Conservation (phyloP, 2,113 vertebrate genomes). For the Odontophorus gujanensis region DNA sequence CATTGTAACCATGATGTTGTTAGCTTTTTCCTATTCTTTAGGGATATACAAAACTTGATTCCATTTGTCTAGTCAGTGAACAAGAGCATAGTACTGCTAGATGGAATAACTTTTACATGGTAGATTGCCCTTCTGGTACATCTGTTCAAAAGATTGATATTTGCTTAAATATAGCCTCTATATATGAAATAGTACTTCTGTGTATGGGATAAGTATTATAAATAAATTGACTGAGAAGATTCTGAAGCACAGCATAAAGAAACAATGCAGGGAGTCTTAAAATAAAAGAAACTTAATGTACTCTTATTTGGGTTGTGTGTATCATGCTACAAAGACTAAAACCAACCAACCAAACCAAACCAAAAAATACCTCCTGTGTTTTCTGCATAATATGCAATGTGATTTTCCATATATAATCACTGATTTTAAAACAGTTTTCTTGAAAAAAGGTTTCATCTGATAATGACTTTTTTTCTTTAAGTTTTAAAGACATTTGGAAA, state of each 20-base stretch:
- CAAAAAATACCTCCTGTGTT: background rate
- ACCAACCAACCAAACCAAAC: background rate
- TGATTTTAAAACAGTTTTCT: background rate
- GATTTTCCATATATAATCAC: background rate
- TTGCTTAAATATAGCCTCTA: background rate
- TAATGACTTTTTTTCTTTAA: background rate
- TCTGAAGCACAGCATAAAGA: background rate
- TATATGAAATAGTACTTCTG: background rate
- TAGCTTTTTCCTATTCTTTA: background rate
- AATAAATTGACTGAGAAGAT: slow-evolving; percentile 10
- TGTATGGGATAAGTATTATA: background rate
- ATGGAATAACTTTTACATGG: background rate
- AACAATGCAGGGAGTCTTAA: background rate
- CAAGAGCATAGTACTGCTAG: background rate
- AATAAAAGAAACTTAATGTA: background rate
- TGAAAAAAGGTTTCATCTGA: background rate
- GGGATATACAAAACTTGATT: background rate
- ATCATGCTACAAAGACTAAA: background rate
- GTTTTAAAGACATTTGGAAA: background rate
- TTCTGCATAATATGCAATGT: background rate
- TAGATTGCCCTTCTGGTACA: slow-evolving; percentile 1
- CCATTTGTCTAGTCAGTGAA: slow-evolving; percentile 14
- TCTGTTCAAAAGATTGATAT: background rate
- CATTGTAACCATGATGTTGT: background rate
- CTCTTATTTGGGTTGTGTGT: background rate